Base-by-base conservation (phyloP, 2,113 vertebrate genomes). In the Prunella himalayana region DNA sequence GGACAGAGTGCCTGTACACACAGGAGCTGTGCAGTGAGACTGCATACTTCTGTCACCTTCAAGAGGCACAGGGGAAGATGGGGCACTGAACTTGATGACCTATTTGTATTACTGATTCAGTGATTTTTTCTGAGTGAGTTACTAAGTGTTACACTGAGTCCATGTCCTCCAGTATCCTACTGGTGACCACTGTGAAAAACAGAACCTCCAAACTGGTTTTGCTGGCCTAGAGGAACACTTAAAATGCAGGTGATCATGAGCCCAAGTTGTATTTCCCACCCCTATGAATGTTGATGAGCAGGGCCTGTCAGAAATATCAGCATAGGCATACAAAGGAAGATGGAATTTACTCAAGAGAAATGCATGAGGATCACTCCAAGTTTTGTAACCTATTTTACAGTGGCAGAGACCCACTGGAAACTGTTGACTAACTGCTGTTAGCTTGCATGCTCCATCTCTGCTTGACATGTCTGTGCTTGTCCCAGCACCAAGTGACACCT, bases 231-330 rank as follows among this genome's bases (percentile, higher is more conserved):
- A 82, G 35, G 20, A 11, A n/a, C 28, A 31, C 11, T 56, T 77
- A 60, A 68, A 35, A 60, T 2, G 4, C 3, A 41, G 11, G 60
- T 11, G 4, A 79, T 5, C 10, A 2, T 41, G 10, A 71, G 24
- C 25, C 15, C 10, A 9, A 28, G 5, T 25, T 65, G 22, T 35
- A 16, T 25, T 63, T 22, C 16, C 9, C 4, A 20, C 10, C 17
- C 10, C 20, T 35, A 16, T 2, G 15, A 42, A 37, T 1, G 12
- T 0, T n/a, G n/a, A 53, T 39, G n/a, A 69, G 25, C 3, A 3
- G 8, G 13, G 23, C 44, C 39, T 42, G 20, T 54, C 19, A 64
- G 10, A 92, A 86, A 56, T 20, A 59, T 8, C 73, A 76, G 24
- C 6, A 22, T 7, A 24, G 1, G 7, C 41, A 49, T 8, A 53